Evolutionary conservation across 2,797 vertebrate genomes (phyloP), one percentile per base, ranked within the genome.

Genomic region (Falco novaeseelandiae): DNA sequence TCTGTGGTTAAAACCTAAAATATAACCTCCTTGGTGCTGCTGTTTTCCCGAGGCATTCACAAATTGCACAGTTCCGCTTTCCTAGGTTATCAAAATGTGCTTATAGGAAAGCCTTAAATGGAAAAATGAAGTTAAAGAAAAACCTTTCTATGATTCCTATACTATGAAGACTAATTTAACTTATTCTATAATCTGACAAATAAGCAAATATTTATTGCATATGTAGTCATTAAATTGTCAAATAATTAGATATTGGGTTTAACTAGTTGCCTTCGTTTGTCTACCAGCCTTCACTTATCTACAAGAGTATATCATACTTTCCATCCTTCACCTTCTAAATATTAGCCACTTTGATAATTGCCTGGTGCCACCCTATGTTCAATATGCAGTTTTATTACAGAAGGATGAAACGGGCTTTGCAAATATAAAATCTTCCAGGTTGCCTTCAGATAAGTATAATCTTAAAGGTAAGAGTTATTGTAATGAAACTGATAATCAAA

Each of bases 21-120:
- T 89, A 76, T 36, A 83, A 67, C 69, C 80, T 89, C 77, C 34
- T 91, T 93, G 93, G 74, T 94, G 69, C 58, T 93, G 69, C 48
- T 95, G 9, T 93, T 95, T 96, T 97, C 95, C 95, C 91, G 85
- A 96, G 85, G n/a, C 44, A 78, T 90, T 97, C 87, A 94, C 72
- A 91, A 93, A 96, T 70, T 87, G 20, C 83, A 54, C 9, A 55
- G 44, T 65, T 87, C 30, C 85, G 11, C 42, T 94, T 63, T 59
- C 36, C 19, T 40, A 42, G 42, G 32, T 69, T 88, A 73, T 76
- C 38, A 74, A 89, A 93, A 87, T 94, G 36, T 91, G 19, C 26
- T 52, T 27, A 48, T 58, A 63, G 51, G 29, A 90, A 96, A 96
- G n/a, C 8, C 22, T 69, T 52, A 78, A 42, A 55, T 52, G 13